Conservation (phyloP, 2,113 vertebrate genomes). For the Toxostoma redivivum region DNA sequence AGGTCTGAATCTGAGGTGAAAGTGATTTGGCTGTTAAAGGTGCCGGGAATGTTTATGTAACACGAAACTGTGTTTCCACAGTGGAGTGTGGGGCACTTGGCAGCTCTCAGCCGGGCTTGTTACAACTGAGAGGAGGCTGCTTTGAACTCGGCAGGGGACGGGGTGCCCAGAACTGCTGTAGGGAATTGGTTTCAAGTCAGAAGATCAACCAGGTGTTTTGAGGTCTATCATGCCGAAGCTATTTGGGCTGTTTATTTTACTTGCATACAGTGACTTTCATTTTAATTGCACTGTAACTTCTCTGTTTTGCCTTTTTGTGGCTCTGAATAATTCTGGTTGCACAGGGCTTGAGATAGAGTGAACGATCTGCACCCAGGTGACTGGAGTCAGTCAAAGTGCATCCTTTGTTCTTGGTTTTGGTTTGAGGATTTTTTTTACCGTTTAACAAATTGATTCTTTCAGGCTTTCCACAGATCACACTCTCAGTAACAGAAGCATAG, state of each 20-base stretch:
- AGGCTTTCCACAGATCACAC: background rate
- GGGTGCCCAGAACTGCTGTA: slow-evolving; percentile 35
- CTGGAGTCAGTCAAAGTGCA: background rate
- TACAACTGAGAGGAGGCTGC: slow-evolving; percentile 24
- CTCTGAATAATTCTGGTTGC: background rate
- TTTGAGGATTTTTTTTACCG: background rate
- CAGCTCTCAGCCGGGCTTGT: slow-evolving; percentile 41
- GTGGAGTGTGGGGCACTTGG: slow-evolving; percentile 56
- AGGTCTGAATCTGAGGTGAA: slow-evolving; percentile 6
- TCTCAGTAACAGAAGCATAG: background rate
- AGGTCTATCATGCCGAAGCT: background rate
- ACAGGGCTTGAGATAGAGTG: background rate
- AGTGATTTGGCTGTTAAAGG: slow-evolving; percentile 44
- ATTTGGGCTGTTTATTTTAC: slow-evolving; percentile 40
- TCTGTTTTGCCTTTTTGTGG: slow-evolving; percentile 10
- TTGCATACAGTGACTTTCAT: slow-evolving; percentile 37
- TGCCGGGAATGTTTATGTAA: slow-evolving; percentile 43
- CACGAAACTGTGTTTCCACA: slow-evolving; percentile 37
- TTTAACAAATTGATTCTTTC: slow-evolving; percentile 20
- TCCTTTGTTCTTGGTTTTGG: slow-evolving; percentile 2
- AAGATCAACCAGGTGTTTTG: slow-evolving; percentile 56
- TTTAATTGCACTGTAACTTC: slow-evolving; percentile 50
- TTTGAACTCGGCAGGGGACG: slow-evolving; percentile 73
- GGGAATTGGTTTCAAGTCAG: slow-evolving; percentile 59
- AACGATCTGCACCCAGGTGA: background rate